Conservation (phyloP, 2,888 invertebrate species). For the Hydrotaea cyrtoneurina region DNA sequence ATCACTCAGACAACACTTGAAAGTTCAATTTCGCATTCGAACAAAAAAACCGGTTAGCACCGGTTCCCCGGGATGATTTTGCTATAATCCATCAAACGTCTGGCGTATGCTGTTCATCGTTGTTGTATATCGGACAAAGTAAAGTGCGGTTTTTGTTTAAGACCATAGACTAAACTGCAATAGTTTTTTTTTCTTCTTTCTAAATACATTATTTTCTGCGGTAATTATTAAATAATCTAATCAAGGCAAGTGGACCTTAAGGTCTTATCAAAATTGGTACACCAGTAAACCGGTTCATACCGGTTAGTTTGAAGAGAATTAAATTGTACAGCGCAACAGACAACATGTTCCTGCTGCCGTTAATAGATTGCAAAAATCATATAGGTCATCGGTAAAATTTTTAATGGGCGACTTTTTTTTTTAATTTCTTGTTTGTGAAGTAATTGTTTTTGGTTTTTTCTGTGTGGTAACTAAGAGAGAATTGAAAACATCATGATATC, state of each 20-base stretch:
- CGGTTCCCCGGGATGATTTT: background rate
- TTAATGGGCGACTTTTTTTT: background rate
- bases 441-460: background rate
- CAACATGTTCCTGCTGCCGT: background rate
- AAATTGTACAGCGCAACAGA: background rate
- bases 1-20: conserved; percentile 31
- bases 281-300: conserved; percentile 55
- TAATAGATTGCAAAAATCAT: conserved; percentile 5
- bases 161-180: too few relatives aligned
- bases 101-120: conserved; percentile 1
- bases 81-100: conserved; percentile 47
- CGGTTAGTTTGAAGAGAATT: conserved; percentile 53
- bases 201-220: conserved; percentile 10
- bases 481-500: conserved; percentile 13
- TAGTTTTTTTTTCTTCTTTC: conserved; percentile 32
- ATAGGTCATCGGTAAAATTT: conserved; percentile 31
- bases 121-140: conserved; percentile 41
- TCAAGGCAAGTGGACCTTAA: conserved; percentile 57
- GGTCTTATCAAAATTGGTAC: conserved; percentile 68
- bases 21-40: conserved; percentile 55
- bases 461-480: background rate
- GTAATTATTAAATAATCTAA: conserved; percentile 59
- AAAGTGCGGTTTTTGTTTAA: conserved; percentile 10
- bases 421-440: background rate
- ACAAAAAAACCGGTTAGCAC: conserved; percentile 20